A percentile compares a stretch with the other conserved stretches of the same genome.
phyloP scores from a whole-genome alignment of 2,888 invertebrate species.

The Sisyra nigra region DNA sequence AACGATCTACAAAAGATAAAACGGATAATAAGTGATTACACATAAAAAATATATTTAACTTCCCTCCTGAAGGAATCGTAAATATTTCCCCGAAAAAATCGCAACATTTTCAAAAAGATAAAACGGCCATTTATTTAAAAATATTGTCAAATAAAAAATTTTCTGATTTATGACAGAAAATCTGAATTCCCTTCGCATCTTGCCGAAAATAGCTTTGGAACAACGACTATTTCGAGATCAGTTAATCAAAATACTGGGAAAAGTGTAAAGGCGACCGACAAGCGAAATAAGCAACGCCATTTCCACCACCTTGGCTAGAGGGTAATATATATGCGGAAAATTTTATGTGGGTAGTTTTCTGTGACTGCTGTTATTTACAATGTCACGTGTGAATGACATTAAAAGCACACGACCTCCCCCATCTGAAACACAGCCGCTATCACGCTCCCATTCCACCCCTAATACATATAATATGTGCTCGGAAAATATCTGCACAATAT shows the following conservation, averaged over 20 bases:
- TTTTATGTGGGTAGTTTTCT: not conserved
- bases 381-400: conserved; percentile 9
- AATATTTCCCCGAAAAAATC: not conserved
- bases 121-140: no score
- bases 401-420: conserved; percentile 4
- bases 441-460: not conserved
- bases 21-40: not conserved
- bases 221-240: no score
- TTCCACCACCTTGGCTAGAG: not conserved
- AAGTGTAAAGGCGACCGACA: no score
- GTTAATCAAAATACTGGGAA: no score
- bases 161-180: no score
- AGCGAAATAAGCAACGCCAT: no score
- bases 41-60: conserved; percentile 1
- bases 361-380: conserved; percentile 8
- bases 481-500: not conserved
- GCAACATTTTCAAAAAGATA: not conserved
- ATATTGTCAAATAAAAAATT: no score
- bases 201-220: no score
- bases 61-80: no score
- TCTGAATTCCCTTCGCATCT: no score
- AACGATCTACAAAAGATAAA: no score
- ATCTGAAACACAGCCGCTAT: not conserved
- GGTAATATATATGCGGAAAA: not conserved
- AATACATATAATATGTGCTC: not conserved